Conservation (phyloP, 2,113 vertebrate species). For the Aegithalos caudatus region DNA sequence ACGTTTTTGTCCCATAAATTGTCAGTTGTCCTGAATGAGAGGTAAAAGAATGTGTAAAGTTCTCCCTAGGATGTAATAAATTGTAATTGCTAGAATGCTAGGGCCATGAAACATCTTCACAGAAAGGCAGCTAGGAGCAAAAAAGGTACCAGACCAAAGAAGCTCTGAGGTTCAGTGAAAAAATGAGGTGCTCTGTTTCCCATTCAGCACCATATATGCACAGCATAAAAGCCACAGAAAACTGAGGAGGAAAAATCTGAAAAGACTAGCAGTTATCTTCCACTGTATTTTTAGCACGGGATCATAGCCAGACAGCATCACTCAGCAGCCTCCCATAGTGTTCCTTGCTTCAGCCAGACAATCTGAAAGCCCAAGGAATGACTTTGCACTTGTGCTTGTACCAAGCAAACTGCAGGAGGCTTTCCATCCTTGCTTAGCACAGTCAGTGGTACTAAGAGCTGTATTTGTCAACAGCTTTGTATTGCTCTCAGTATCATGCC, state of each 20-base stretch:
- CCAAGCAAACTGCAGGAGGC: not conserved
- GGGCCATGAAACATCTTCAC: not conserved
- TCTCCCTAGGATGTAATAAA: not conserved
- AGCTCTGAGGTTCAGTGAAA: not conserved
- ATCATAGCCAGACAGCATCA: not conserved
- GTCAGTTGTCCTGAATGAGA: not conserved
- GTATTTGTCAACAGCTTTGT: slow-evolving; percentile 24
- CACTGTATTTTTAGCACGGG: not conserved
- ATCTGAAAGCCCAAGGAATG: not conserved
- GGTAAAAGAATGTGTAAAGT: not conserved
- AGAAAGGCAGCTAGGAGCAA: not conserved
- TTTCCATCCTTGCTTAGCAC: not conserved
- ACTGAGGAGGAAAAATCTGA: not conserved
- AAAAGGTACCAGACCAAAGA: not conserved
- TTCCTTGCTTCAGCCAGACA: not conserved
- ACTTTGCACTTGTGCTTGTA: not conserved
- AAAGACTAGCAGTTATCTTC: not conserved
- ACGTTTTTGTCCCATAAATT: not conserved
- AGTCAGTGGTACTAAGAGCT: not conserved
- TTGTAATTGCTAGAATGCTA: not conserved
- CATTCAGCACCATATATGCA: not conserved
- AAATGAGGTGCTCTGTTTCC: not conserved
- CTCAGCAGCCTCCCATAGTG: not conserved
- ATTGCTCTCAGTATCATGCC: not conserved
- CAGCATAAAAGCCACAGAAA: not conserved